phyloP scores from a whole-genome alignment of 2,797 vertebrate genomes.

The Momotus momota region DNA sequence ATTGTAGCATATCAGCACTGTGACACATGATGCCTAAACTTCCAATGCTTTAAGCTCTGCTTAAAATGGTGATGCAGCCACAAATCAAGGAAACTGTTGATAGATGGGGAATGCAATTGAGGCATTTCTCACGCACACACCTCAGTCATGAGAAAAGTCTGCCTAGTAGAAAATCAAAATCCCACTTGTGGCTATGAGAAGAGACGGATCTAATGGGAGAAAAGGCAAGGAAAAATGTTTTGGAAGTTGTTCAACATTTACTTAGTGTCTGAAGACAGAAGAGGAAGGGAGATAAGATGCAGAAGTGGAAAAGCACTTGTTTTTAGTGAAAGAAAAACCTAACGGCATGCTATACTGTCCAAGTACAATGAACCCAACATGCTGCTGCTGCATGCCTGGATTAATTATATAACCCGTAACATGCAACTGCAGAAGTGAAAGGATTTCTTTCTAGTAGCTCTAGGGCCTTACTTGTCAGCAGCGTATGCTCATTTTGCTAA shows the following conservation, averaged over 20 bases:
- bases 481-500: background rate
- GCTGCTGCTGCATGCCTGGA: background rate
- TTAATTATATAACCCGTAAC: constrained; percentile 8
- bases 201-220: background rate
- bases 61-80: background rate
- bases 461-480: constrained; percentile 40
- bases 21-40: constrained; percentile 16
- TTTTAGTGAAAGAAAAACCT: constrained; percentile 22
- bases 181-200: background rate
- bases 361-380: background rate
- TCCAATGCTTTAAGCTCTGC: background rate
- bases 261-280: background rate
- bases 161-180: background rate
- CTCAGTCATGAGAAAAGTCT: constrained; percentile 49
- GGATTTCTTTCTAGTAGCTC: constrained; percentile 8
- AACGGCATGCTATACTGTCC: background rate
- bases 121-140: background rate
- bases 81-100: constrained; percentile 48
- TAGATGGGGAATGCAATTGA: constrained; percentile 33
- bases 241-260: constrained; percentile 6
- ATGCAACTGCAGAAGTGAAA: background rate
- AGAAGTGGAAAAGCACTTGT: background rate
- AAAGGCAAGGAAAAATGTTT: background rate
- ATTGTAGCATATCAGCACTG: background rate
- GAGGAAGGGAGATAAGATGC: background rate